Conservation (phyloP, 2,113 vertebrate genomes). For the Manacus vitellinus region DNA sequence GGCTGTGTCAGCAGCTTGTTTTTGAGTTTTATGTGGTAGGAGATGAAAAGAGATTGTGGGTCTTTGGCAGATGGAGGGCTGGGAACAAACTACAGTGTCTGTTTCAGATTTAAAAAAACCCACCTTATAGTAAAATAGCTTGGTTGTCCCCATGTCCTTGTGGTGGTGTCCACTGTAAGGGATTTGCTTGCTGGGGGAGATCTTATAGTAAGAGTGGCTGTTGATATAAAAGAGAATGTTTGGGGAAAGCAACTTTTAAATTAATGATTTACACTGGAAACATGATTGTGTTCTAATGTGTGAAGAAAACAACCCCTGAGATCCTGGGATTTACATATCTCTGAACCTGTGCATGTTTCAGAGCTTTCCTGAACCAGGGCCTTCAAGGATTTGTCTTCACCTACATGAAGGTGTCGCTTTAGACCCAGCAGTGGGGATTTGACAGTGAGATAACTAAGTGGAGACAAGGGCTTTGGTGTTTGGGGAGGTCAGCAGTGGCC, state of each 20-base stretch:
- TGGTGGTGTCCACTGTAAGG: not conserved
- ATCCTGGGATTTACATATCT: rapidly evolving
- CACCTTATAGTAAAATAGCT: not conserved
- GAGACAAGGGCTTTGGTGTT: not conserved
- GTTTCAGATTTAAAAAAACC: not conserved
- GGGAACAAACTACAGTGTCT: not conserved
- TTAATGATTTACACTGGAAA: not conserved
- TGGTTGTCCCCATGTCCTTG: not conserved
- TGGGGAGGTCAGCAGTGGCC: not conserved
- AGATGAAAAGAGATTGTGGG: not conserved
- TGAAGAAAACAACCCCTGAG: not conserved
- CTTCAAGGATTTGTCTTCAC: not conserved
- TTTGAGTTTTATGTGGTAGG: not conserved
- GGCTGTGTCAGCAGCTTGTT: not conserved
- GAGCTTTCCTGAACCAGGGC: not conserved
- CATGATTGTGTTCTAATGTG: not conserved
- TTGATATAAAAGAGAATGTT: not conserved
- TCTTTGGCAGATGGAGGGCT: not conserved
- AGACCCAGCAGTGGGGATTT: not conserved
- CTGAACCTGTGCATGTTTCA: not conserved
- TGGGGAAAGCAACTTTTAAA: not conserved
- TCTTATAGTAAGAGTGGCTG: not conserved
- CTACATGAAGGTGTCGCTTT: not conserved
- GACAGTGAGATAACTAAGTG: not conserved
- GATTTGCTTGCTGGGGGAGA: not conserved